A percentile compares a stretch with the other conserved stretches of the same genome.
These are phyloP conservation scores for Centruroides sculpturatus DNA, from an alignment of 1,140 invertebrate genomes.

Conservation along the genomic window DNA sequence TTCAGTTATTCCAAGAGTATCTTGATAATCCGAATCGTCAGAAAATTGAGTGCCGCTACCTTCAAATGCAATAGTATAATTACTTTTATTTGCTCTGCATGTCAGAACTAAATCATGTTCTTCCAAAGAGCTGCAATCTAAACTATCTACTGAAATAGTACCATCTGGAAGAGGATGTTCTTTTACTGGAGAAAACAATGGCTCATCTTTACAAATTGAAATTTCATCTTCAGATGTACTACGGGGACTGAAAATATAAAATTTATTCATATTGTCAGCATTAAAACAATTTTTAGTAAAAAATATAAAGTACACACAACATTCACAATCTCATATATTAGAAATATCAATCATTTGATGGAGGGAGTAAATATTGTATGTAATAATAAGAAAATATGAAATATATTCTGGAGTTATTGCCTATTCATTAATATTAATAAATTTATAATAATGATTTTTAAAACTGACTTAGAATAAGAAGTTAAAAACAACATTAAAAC, in stretches of 20 bases:
- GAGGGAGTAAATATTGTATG: too few relatives aligned
- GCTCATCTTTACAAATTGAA: slow-evolving; percentile 76
- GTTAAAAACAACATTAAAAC: too few relatives aligned
- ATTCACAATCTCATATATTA: too few relatives aligned
- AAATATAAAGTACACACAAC: too few relatives aligned
- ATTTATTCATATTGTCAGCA: neutral
- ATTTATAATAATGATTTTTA: too few relatives aligned
- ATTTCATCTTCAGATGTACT: slow-evolving; percentile 52
- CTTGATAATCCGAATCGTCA: slow-evolving; percentile 59
- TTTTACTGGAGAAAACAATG: slow-evolving; percentile 79
- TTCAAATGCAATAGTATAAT: slow-evolving; percentile 88
- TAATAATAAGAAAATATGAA: too few relatives aligned
- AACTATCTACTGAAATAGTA: slow-evolving; percentile 61
- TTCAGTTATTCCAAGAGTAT: slow-evolving; percentile 22
- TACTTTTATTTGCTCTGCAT: slow-evolving; percentile 76
- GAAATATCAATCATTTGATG: too few relatives aligned
- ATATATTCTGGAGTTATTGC: too few relatives aligned
- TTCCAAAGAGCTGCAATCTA: slow-evolving; percentile 60
- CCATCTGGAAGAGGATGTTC: slow-evolving; percentile 34
- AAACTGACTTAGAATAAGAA: too few relatives aligned
- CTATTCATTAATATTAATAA: too few relatives aligned
- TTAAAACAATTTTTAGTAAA: too few relatives aligned
- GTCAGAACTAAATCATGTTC: slow-evolving; percentile 64
- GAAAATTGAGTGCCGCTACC: slow-evolving; percentile 59
- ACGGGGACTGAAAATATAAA: slow-evolving; percentile 33